Conservation (phyloP, 2,797 vertebrate species). For the Antennarius maculatus region DNA sequence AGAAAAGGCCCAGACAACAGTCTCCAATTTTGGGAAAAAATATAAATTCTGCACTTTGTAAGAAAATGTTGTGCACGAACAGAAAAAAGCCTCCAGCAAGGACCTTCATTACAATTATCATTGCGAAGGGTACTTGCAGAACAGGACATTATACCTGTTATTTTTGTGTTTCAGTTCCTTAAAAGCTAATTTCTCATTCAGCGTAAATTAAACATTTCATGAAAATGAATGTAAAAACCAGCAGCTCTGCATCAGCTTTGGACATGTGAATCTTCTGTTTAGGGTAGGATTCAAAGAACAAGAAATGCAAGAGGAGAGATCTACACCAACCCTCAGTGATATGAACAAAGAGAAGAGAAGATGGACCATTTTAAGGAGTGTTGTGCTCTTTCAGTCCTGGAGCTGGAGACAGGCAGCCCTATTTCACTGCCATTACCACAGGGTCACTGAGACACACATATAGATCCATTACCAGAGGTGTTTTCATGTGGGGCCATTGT, state of each 20-base stretch:
- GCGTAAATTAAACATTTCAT: too few species aligned
- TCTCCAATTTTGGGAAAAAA: too few species aligned
- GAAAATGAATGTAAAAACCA: neutral
- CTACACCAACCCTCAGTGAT: neutral
- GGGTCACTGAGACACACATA: neutral
- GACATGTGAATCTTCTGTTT: too few species aligned
- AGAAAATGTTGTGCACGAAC: too few species aligned
- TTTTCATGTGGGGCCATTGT: neutral
- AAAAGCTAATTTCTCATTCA: too few species aligned
- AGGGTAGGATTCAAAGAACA: neutral
- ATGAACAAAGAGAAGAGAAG: neutral
- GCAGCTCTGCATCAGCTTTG: neutral
- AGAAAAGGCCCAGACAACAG: too few species aligned
- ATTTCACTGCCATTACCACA: conserved; percentile 33
- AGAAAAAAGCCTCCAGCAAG: too few species aligned
- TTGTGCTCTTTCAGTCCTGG: neutral
- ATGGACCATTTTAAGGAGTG: conserved; percentile 2
- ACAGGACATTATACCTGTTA: too few species aligned
- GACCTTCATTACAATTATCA: too few species aligned
- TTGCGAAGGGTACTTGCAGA: too few species aligned
- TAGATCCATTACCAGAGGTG: neutral
- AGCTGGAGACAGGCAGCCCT: conserved; percentile 23
- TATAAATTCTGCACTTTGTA: too few species aligned
- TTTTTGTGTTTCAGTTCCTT: too few species aligned
- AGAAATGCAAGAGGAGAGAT: neutral